Conservation (phyloP, 2,888 invertebrate genomes). For the Panopea generosa region DNA sequence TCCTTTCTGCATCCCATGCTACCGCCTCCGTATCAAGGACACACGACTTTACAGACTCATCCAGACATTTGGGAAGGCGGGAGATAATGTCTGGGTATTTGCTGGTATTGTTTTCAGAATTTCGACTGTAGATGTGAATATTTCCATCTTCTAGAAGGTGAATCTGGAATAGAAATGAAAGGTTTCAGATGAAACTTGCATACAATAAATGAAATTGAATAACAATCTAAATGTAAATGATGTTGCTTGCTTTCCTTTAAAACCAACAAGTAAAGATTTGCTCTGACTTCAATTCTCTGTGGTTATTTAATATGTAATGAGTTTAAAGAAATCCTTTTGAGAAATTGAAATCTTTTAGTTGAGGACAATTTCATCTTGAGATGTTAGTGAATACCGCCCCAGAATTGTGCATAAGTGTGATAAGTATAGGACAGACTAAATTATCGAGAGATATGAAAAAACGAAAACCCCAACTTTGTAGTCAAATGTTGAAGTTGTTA, state of each 20-base stretch:
- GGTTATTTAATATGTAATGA: too few species aligned
- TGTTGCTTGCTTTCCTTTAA: neutral
- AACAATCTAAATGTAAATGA: neutral
- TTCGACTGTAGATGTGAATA: conserved; percentile 95
- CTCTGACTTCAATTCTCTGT: too few species aligned
- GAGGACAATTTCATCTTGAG: too few species aligned
- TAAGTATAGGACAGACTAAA: neutral
- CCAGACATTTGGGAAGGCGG: conserved; percentile 87
- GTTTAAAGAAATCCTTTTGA: too few species aligned
- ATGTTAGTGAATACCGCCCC: too few species aligned
- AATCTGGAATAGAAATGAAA: conserved; percentile 87
- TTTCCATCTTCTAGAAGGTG: conserved; percentile 90
- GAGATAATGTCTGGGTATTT: conserved; percentile 98
- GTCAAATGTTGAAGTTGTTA: neutral
- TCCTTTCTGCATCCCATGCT: conserved; percentile 95
- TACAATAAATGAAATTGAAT: neutral
- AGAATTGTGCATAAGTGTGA: too few species aligned
- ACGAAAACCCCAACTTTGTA: neutral
- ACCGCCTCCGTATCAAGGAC: conserved; percentile 99
- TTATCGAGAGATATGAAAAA: neutral
- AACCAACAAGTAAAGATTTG: too few species aligned
- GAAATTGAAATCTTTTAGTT: too few species aligned
- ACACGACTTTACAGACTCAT: conserved; percentile 89
- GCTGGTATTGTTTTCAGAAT: conserved; percentile 96
- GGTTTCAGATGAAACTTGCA: neutral